Evolutionary conservation across 1,140 invertebrate species (phyloP), one percentile per base, ranked within the genome.

Genomic region (Penaeus indicus): DNA sequence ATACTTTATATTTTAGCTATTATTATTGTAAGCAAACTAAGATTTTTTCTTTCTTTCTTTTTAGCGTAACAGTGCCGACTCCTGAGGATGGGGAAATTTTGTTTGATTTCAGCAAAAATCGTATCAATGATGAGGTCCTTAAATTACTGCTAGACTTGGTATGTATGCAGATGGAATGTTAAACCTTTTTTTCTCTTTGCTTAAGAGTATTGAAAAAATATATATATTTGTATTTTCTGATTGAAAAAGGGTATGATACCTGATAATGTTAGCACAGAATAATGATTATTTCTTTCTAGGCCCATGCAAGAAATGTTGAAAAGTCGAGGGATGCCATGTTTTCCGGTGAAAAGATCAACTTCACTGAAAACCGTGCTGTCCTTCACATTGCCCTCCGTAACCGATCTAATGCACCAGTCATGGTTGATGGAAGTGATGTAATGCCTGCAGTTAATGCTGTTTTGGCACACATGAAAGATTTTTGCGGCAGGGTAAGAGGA

Each of bases 71-170:
- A 67, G 91, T 98, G 42, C 91, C 94, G 21, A 97, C 97, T 13
- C 96, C 96, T 61, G 94, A 95, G 88, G 97, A 97, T 95, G 97
- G 97, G 27, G 95, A 96, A 4, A 97, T 99, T 92, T 94, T 99
- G 42, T 91, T 97, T 89, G 99, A 99, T 94, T 99, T 96, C 93
- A 99, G 98, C 19, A 99, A 99, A 93, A 99, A 99, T 93, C 94
- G 98, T 25, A 94, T 99, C 83, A 95, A 97, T 92, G 95, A 96
- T 27, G 95, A 96, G 90, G 95, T 95, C 2, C 94, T 98, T 90
- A 92, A 94, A 7, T 92, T 97, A 16, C 94, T 99, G 10, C 93
- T 99, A 79, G 94, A 97, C 75, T 93, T 99, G 94, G 96, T 96
- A 94, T 93, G 93, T 91, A 89, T 42, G 7, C 38, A 42, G 38